Conservation (phyloP, 1,140 invertebrate species). For the Drosophila tropicalis region DNA sequence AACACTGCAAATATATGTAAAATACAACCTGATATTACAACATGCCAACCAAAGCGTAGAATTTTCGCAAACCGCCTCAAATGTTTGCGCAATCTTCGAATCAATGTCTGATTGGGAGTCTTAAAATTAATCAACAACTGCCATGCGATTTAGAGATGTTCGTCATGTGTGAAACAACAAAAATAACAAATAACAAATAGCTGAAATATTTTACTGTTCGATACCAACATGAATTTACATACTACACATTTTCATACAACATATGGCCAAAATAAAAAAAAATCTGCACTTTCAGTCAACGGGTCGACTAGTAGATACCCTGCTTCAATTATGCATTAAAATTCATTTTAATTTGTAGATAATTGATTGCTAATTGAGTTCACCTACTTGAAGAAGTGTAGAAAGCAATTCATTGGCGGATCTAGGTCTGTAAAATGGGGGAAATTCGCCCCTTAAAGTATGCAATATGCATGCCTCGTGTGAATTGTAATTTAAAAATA, state of each 20-base stretch:
- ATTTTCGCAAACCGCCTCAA: conserved; percentile 25
- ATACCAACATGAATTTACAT: conserved; percentile 46
- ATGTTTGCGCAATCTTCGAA: conserved; percentile 48
- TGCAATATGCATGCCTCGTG: too few species aligned
- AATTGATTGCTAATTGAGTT: too few species aligned
- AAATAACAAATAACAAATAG: conserved; percentile 48
- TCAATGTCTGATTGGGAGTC: background rate
- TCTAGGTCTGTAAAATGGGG: too few species aligned
- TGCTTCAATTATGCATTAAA: background rate
- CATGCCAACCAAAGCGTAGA: conserved; percentile 44
- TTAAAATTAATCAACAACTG: conserved; percentile 49
- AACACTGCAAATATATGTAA: conserved; percentile 42
- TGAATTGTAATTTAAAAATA: too few species aligned
- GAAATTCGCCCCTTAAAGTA: too few species aligned
- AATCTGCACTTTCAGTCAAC: background rate
- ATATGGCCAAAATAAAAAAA: conserved; percentile 42
- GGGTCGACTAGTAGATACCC: background rate
- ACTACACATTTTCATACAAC: conserved; percentile 10
- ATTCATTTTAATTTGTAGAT: too few species aligned
- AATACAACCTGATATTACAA: conserved; percentile 53
- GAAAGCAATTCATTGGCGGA: too few species aligned
- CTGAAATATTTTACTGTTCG: conserved; percentile 61
- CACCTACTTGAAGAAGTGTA: too few species aligned
- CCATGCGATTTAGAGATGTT: conserved; percentile 20
- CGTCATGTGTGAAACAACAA: conserved; percentile 38